Evolutionary conservation across 1,140 invertebrate species (phyloP).

Genomic region (Lasioglossum albipes): DNA sequence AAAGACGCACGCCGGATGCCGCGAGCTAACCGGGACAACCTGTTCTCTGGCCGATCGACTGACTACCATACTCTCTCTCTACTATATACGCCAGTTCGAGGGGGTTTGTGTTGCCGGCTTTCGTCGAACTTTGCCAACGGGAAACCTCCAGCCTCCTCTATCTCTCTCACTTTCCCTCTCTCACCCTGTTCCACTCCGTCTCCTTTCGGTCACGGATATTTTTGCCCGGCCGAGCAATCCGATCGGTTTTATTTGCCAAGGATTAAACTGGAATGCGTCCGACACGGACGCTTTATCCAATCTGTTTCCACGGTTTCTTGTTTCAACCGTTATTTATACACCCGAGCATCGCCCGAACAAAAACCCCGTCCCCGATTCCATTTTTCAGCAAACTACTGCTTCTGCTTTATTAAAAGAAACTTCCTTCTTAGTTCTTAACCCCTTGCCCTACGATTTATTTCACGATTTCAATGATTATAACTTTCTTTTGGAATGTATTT

Average conservation of each 20-base stretch:
- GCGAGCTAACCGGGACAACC: slow-evolving; percentile 39
- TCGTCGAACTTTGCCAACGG: slow-evolving; percentile 17
- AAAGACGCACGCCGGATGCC: slow-evolving; percentile 39
- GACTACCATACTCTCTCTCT: too few relatives aligned
- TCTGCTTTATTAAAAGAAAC: too few relatives aligned
- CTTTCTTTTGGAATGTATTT: too few relatives aligned
- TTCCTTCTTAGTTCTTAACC: too few relatives aligned
- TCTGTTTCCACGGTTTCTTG: background rate
- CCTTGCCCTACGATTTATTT: too few relatives aligned
- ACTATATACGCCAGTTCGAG: background rate
- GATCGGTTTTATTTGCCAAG: background rate
- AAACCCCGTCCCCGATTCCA: too few relatives aligned
- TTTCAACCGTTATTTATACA: background rate
- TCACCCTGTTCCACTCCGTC: background rate
- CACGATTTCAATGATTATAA: too few relatives aligned
- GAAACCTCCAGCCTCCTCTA: background rate
- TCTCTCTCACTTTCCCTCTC: too few relatives aligned
- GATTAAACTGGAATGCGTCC: background rate
- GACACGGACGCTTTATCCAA: background rate
- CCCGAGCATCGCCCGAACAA: too few relatives aligned
- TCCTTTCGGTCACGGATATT: slow-evolving; percentile 21
- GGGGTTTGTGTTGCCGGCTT: slow-evolving; percentile 8
- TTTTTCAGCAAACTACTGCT: too few relatives aligned
- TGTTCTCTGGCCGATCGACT: slow-evolving; percentile 22
- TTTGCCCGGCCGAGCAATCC: background rate